A percentile compares a stretch with the other conserved stretches of the same genome.
Evolutionary conservation across 2,888 invertebrate genomes (phyloP).

Genomic region (Ectobius pallidus): DNA sequence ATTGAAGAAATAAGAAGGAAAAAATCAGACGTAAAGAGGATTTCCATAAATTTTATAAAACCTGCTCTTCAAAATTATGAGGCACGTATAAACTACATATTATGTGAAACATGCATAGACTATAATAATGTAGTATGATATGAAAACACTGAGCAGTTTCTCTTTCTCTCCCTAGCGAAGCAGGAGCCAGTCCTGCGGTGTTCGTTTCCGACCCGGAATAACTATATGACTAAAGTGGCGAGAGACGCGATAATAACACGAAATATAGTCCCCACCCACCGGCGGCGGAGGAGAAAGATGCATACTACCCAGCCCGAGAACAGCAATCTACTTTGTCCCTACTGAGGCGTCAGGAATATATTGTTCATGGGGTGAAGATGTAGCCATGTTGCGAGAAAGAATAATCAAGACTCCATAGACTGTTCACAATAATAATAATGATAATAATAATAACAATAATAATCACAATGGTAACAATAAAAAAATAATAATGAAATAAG

Average conservation of each 20-base stretch:
- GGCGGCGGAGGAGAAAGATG: neutral
- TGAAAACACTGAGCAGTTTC: slow-evolving; percentile 25
- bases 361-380: no score
- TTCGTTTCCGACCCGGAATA: slow-evolving; percentile 49
- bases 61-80: no score
- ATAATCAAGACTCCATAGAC: no score
- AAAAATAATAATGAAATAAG: neutral
- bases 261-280: slow-evolving; percentile 47
- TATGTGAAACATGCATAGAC: neutral
- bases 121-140: slow-evolving; percentile 10
- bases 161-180: neutral
- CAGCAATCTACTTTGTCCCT: neutral
- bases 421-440: neutral
- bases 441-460: slow-evolving; percentile 9
- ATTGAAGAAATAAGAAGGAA: no score
- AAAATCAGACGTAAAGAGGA: no score
- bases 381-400: no score
- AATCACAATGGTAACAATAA: slow-evolving; percentile 3
- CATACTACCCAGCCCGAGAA: neutral
- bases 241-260: slow-evolving; percentile 53
- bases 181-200: neutral
- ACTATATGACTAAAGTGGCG: slow-evolving; percentile 50
- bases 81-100: neutral
- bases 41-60: no score
- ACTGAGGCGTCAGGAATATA: neutral